A percentile compares a stretch with the other conserved stretches of the same genome.
Evolutionary conservation across 2,888 invertebrate genomes (phyloP).

Genomic region (Nemurella pictetii): DNA sequence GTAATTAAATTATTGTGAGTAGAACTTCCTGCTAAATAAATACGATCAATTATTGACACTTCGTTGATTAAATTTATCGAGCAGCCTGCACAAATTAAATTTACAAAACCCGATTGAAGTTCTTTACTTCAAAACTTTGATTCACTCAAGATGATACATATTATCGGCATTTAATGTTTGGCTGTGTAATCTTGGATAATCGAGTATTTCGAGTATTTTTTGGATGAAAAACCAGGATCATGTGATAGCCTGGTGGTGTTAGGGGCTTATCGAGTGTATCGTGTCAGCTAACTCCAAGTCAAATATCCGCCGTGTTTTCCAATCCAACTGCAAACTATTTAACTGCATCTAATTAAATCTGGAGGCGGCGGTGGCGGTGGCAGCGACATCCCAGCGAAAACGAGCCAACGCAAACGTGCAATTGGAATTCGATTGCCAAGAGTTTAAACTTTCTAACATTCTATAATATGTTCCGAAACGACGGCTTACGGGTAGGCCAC

Average conservation of each 20-base stretch:
- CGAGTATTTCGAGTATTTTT: no score
- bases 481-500: constrained; percentile 11
- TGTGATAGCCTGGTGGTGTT: background rate
- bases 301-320: background rate
- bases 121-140: no score
- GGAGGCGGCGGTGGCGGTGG: background rate
- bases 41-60: background rate
- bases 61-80: background rate
- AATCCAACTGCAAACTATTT: constrained; percentile 12
- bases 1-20: background rate
- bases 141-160: no score
- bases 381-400: constrained; percentile 7
- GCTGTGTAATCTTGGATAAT: no score
- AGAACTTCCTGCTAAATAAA: background rate
- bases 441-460: constrained; percentile 25
- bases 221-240: background rate
- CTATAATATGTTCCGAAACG: background rate
- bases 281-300: no score
- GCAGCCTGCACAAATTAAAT: background rate
- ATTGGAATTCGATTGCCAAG: constrained; percentile 31
- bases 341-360: constrained; percentile 27
- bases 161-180: no score
- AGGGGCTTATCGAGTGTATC: background rate
- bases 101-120: background rate
- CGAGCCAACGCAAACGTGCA: background rate